Base-by-base conservation (phyloP, 1,140 invertebrate genomes). In the Mycetomoellerius zeteki region DNA sequence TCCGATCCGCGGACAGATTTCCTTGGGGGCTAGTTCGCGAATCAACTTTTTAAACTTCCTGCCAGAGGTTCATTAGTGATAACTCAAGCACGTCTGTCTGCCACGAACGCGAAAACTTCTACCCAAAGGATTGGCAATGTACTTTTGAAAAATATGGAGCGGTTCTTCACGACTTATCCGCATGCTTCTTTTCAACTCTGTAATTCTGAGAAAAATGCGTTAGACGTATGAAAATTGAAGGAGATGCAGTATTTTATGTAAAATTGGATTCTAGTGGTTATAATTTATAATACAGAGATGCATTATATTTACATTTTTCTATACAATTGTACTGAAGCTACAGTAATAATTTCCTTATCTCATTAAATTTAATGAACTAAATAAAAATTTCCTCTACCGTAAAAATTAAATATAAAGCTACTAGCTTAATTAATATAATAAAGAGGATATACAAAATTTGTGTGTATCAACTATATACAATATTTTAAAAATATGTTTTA, bases 31-130 rank as follows among this genome's bases (percentile, higher is more conserved):
- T 85, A 80, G 87, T 93, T 90, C 58, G 75, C 64, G 89, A 86
- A 91, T 91, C 86, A 92, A 93, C 87, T 92, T 93, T 93, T 92
- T 92, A 90, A 91, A 92, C 87, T 92, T 89, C 76, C 84, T 88
- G 65, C 64, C 58, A 47, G 75, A 86, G 91, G 89, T 92, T 92
- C 91, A 85, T 92, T 92, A 92, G 91, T 76, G 76, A 90, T 91
- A 92, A 91, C 90, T 87, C 72, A 87, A 89, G 90, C 84, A 84
- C 76, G 87, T 91, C 76, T 85, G 80, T 72, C 60, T 76, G 80
- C 88, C 78, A 67, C 60, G 56, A 75, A 67, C 54, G 85, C 30
- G 76, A 85, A 77, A 91, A 91, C 67, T 90, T 90, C 71, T 33
- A 50, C 24, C 58, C 37, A 67, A 81, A 88, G 76, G 76, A 60